Percentiles rank a stretch among this genome's conserved stretches.
Conservation (phyloP, 2,888 invertebrate genomes). For the Heliconius aoede region DNA sequence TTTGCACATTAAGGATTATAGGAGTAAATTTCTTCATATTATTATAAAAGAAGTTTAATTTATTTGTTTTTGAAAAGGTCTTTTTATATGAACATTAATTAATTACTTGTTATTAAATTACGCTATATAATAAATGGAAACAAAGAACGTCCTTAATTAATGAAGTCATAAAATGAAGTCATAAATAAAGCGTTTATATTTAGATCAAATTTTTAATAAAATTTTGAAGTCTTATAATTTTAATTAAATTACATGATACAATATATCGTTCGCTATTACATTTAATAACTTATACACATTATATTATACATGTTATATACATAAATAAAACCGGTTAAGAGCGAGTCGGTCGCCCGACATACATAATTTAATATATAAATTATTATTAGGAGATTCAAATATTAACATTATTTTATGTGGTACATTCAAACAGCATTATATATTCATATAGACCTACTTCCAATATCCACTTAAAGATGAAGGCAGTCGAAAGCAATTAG, state of each 20-base stretch:
- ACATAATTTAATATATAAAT: not conserved
- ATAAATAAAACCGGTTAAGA: no score
- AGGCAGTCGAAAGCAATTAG: slow-evolving; percentile 27
- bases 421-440: not conserved
- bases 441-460: no score
- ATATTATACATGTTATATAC: no score
- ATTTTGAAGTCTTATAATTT: no score
- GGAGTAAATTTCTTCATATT: not conserved
- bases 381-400: not conserved
- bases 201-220: no score
- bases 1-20: not conserved
- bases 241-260: no score
- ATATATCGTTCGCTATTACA: no score
- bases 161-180: not conserved
- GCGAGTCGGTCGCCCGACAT: no score
- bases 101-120: slow-evolving; percentile 17
- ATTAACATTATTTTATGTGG: not conserved
- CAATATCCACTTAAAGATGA: slow-evolving; percentile 11
- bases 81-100: slow-evolving; percentile 13
- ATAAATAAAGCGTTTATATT: not conserved
- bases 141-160: not conserved
- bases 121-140: slow-evolving; percentile 5
- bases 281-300: no score
- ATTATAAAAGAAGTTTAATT: slow-evolving; percentile 5
- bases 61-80: slow-evolving; percentile 8